Evolutionary conservation across 2,888 invertebrate genomes (phyloP), one percentile per base, ranked within the genome.

Genomic region (Orchesellides sinensis): DNA sequence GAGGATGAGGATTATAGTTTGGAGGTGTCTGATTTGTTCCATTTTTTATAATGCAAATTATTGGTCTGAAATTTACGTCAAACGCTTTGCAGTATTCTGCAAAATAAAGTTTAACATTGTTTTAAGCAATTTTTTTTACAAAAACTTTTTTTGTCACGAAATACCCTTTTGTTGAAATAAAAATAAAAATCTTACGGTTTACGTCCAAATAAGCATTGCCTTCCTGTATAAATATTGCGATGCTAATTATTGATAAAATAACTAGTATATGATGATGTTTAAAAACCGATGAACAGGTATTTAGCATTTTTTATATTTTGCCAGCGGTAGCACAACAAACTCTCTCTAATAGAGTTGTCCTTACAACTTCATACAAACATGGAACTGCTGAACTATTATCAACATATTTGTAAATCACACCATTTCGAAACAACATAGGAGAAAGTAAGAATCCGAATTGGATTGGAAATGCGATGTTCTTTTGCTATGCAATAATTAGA

Each of bases 1-100:
- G 69, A 19, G 45, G 63, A 21, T 23, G 78, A 25, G 65, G 83
- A 35, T 74, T 47, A 45, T 65, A 47, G 29, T 63, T 75, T 56
- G 69, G 63, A 19, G 65, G 54, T 12, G 73, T 23, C 3, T 40
- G 21, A 19, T 65, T 70, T 8, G 74, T 68, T 8, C 61, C 54
- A 74, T 83, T 82, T 32, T 82, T 83, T 14, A 85, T 35, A n/a
- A 85, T 21, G 63, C 85, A 85, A 32, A 85, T 85, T 59, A 85
- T 85, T 1, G 85, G 85, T 19, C 65, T 78, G 52, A 85, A 85
- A 29, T 69, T 75, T 12, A 25, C 47, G 49, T 82, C 83, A 35
- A 82, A 85, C 0, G 85, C 78, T 29, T 56, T 69, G 32, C 85
- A 85, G 52, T 85, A 85, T 32, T 83, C 85, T 85, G 35, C 14